Evolutionary conservation across 2,888 invertebrate genomes (phyloP), one percentile per base, ranked within the genome.

Genomic region (Drosophila pseudotalamancana): DNA sequence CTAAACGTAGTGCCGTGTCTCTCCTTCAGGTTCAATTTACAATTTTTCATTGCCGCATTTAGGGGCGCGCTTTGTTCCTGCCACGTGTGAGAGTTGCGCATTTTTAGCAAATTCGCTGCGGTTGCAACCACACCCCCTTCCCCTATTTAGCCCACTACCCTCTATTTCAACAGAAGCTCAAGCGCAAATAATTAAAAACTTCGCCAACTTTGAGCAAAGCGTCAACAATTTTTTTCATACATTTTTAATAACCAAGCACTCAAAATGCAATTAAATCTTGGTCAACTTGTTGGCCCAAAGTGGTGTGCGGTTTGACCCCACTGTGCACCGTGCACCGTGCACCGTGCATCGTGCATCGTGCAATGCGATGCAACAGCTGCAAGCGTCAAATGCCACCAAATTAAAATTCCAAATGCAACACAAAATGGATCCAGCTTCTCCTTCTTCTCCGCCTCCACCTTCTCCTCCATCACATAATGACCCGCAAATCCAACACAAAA

Each of bases 211-310:
- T 63, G 35, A 48, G 48, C 6, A 37, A 19, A 48, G 50, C 51
- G 45, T 48, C 21, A 45, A n/a, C 48, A n/a, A 18, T 19, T 54
- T 60, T 51, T 64, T 77, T 65, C 64, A 87, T 74, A 74, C 77
- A 81, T 81, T 81, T 81, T 87, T 87, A 81, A 81, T 87, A 74
- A 66, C 59, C 61, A 32, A 48, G 78, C 87, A 85, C 86, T 87
- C 86, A 74, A 87, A 87, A 81, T 85, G 86, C 86, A 81, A 81
- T 81, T 81, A 81, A 81, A 85, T 87, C 78, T 77, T 81, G 81
- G 81, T 87, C 87, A 87, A 85, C 82, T 87, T 81, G 66, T 72
- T 74, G 87, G 65, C 69, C 59, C 42, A 53, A 37, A 54, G 49
- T 27, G 45, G 50, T 35, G 40, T 37, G 46, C 31, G 69, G 61